Base-by-base conservation (phyloP, 2,888 invertebrate species). In the Patella pellucida region DNA sequence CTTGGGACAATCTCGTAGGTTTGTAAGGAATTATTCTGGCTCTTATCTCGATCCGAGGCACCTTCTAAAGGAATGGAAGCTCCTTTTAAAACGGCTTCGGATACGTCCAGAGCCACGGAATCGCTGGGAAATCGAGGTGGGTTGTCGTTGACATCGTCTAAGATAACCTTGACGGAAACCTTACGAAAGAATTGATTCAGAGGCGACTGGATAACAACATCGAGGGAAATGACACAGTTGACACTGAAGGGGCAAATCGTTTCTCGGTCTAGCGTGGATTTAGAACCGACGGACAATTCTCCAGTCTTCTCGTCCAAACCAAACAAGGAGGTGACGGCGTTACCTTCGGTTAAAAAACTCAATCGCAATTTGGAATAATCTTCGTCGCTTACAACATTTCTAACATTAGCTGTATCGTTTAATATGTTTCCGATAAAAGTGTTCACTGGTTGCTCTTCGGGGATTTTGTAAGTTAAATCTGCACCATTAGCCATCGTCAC, bases 131-230 rank as follows among this genome's bases (percentile, higher is more conserved):
- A 89, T 31, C 73, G 74, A 12, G 89, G 89, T 31, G 84, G 72
- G 81, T 89, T 85, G 74, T 89, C 89, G 78, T 89, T 89, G 14
- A 87, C 82, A 78, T 89, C 89, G 41, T 84, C 78, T 19, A 89
- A 78, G 71, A 81, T 82, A n/a, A 89, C 78, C 16, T 82, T 83
- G 15, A 88, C 82, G 54, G 84, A 82, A 62, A 89, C 82, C 77
- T 84, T 86, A 71, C 84, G 75, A 75, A 85, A 87, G 77, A 85
- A 86, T 73, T 84, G 81, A 52, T 80, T 83, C 69, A 82, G 82
- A n/a, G 81, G 79, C 15, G 85, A 84, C 70, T 85, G 84, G 31
- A 85, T 85, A 31, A 84, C 85, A 11, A 87, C 78, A 78, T 85
- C 83, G 3, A 87, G 77, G 12, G 81, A 76, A 31, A 86, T 75